Evolutionary conservation across 2,888 invertebrate genomes (phyloP), one percentile per base, ranked within the genome.

Genomic region (Teleogryllus oceanicus): DNA sequence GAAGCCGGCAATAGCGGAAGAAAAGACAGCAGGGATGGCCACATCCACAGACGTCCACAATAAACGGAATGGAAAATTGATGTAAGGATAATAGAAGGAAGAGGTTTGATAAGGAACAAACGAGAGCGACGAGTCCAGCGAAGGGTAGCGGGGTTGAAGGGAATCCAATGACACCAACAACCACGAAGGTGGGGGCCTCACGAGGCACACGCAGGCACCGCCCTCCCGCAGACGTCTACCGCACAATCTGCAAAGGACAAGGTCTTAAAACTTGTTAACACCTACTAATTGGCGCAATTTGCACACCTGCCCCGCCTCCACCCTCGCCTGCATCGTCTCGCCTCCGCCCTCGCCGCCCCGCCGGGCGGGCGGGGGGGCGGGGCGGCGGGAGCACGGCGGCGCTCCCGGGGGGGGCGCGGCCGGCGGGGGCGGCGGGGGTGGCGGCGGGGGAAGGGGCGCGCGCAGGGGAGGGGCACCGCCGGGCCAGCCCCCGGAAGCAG

Each of bases 201-300:
- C 37, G 37, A 37, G 37, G 37, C 37, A 5, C 37, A 37, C 37
- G 8, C 37, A 0, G 37, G 37, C 62, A 62, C 62, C 16, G 62
- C n/a, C 62, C 37, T 8, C 37, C 16, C n/a, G 62, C n/a, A 62
- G n/a, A 62, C 62, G 62, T 3, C n/a, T 62, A 13, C 62, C 62
- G 16, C n/a, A n/a, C n/a, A n/a, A n/a, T 62, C 13, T 62, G 62
- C n/a, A 12, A 62, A n/a, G n/a, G n/a, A 62, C 13, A n/a, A 12
- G 13, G 16, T n/a, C 62, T n/a, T 62, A 62, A 62, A 62, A 62
- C 62, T n/a, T 62, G n/a, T n/a, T 62, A 62, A 62, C 13, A n/a
- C 62, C 62, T 62, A 62, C 62, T 62, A 62, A 62, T 62, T 62
- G 62, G 62, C 62, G 62, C n/a, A 62, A 62, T 62, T 62, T 62